These are phyloP conservation scores for Lamprologus tigripictilis DNA, from an alignment of 2,113 vertebrate species.

Conservation along the genomic window DNA sequence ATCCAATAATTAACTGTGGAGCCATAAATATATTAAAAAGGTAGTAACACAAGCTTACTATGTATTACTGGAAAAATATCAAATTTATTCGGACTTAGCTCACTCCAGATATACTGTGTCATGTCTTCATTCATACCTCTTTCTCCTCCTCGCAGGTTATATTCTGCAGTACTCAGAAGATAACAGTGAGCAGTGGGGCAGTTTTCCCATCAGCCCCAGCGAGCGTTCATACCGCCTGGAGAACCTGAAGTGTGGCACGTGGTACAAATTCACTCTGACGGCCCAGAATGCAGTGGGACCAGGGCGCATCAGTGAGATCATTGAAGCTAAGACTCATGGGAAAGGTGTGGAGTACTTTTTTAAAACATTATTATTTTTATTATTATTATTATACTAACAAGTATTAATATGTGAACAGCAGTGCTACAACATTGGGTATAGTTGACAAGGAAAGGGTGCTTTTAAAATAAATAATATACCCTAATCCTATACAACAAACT, in stretches of 20 bases:
- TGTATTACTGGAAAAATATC: background rate
- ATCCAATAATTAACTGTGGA: background rate
- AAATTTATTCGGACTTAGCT: background rate
- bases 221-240: slow-evolving; percentile 93
- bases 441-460: background rate
- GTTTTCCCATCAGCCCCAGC: slow-evolving; percentile 95
- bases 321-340: slow-evolving; percentile 95
- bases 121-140: background rate
- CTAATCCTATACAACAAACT: background rate
- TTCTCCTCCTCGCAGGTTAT: slow-evolving; percentile 74
- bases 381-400: background rate
- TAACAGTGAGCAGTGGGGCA: slow-evolving; percentile 98
- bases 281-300: slow-evolving; percentile 98
- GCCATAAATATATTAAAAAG: background rate
- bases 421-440: background rate
- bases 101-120: background rate
- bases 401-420: background rate
- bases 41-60: background rate
- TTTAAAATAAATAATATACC: background rate
- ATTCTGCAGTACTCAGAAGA: slow-evolving; percentile 97
- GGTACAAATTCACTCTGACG: slow-evolving; percentile 98
- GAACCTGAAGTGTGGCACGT: slow-evolving; percentile 93
- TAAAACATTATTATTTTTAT: background rate
- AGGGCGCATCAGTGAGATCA: slow-evolving; percentile 97
- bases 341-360: slow-evolving; percentile 74